Base-by-base conservation (phyloP, 1,140 invertebrate genomes). In the Aporrectodea caliginosa region DNA sequence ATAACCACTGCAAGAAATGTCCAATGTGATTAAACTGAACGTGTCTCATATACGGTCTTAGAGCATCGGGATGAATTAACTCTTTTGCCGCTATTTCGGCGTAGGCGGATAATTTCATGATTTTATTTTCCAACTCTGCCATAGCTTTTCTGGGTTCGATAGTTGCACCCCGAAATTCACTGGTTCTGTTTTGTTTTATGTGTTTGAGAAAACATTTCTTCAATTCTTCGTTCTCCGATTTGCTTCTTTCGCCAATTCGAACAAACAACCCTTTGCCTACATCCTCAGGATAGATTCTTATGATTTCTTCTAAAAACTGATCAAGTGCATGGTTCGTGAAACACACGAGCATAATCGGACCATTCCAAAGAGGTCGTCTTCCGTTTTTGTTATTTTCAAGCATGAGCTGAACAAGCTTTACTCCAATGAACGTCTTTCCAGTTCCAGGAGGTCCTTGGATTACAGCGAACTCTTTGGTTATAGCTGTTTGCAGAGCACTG, bases 291-390 rank as follows among this genome's bases (percentile, higher is more conserved):
- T 83, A 86, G 34, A 82, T n/a, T n/a, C 81, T 85, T 29, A 85
- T 78, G 2, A 93, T 89, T 68, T 91, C 92, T 84, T 93, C 91
- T 22, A 95, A 86, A 87, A 95, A 94, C 84, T 95, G 93, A 88
- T 95, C 94, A 1, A 95, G 85, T 0, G 94, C 93, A 85, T 94
- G 93, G 85, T 95, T 95, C 0, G 93, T 94, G 81, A 92, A 94
- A 83, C 93, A 93, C 30, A 95, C 90, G 2, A 95, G 89, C 0
- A 95, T 85, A 75, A 95, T 91, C 2, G 92, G 91, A 27, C 79
- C 43, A 70, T 75, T 77, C 75, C 73, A 58, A 58, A 58, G 43
- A 6, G 30, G 58, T 73, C 22, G 6, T 35, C 22, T 73, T 69
- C 71, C 69, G 12, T 30, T 27, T 16, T 31, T 16, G 30, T n/a